Evolutionary conservation across 2,888 invertebrate species (phyloP).

Genomic region (Belgica antarctica): DNA sequence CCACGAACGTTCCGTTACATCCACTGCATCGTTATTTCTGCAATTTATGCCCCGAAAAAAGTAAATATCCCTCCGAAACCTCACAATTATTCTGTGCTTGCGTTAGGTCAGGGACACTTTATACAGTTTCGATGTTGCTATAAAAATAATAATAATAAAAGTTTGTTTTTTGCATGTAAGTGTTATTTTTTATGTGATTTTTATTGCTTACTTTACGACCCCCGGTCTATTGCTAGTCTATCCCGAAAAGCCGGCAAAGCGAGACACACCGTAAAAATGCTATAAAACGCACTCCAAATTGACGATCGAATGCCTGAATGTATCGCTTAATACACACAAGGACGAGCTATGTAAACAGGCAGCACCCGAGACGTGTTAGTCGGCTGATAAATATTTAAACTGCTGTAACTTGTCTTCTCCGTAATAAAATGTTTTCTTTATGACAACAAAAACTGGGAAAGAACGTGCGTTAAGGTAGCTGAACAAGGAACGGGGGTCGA

Average conservation of each 20-base stretch:
- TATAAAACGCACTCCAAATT: slow-evolving; percentile 31
- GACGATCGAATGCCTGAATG: not conserved
- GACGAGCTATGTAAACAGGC: too few species aligned
- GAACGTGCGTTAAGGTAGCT: not conserved
- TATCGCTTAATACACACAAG: not conserved
- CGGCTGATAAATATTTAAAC: slow-evolving; percentile 40
- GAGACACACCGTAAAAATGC: not conserved
- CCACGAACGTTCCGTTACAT: not conserved
- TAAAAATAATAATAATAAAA: slow-evolving; percentile 43
- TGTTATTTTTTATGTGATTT: slow-evolving; percentile 43
- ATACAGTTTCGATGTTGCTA: slow-evolving; percentile 41
- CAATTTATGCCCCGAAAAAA: slow-evolving; percentile 38
- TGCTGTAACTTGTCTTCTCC: slow-evolving; percentile 16
- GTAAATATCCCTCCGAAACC: slow-evolving; percentile 8
- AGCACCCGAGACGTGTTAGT: not conserved
- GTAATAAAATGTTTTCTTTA: slow-evolving; percentile 36
- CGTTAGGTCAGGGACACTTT: slow-evolving; percentile 35
- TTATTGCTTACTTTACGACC: slow-evolving; percentile 40
- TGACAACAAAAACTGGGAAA: slow-evolving; percentile 25
- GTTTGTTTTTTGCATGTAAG: slow-evolving; percentile 37
- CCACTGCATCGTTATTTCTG: slow-evolving; percentile 41
- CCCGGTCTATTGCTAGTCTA: slow-evolving; percentile 18
- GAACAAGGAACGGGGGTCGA: not conserved
- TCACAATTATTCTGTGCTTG: slow-evolving; percentile 41
- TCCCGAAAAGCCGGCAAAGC: not conserved